A percentile compares a stretch with the other conserved stretches of the same genome.
These are phyloP conservation scores for Urocitellus parryii DNA, from an alignment of 2,113 vertebrate species.

Conservation along the genomic window DNA sequence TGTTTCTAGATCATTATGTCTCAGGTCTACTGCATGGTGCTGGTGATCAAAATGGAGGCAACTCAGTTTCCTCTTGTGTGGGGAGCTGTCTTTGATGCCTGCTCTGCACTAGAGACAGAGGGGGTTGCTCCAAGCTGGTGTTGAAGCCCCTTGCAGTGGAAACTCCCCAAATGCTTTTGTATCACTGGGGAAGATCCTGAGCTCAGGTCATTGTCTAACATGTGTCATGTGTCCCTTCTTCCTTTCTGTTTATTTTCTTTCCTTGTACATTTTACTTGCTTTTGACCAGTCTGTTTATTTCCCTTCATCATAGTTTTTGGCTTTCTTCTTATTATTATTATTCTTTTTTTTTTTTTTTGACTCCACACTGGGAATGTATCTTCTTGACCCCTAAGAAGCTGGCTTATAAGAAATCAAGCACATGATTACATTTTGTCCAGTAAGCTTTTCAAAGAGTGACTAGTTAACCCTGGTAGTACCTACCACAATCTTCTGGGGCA, in stretches of 20 bases:
- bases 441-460: no score
- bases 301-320: not conserved
- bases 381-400: not conserved
- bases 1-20: not conserved
- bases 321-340: not conserved
- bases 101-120: rapidly evolving
- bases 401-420: not conserved
- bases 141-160: rapidly evolving
- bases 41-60: not conserved
- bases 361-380: not conserved
- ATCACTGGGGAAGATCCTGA: not conserved
- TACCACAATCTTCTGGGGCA: not conserved
- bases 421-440: not conserved
- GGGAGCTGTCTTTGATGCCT: no score
- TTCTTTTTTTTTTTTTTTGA: no score
- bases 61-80: not conserved
- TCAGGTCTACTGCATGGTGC: rapidly evolving
- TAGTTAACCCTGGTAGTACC: not conserved
- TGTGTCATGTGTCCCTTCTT: not conserved
- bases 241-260: not conserved
- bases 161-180: rapidly evolving
- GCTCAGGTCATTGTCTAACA: not conserved
- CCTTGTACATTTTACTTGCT: not conserved
- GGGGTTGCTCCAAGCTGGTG: not conserved
- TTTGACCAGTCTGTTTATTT: not conserved